Conservation (phyloP, 1,140 invertebrate genomes). For the Drosophila navojoa region DNA sequence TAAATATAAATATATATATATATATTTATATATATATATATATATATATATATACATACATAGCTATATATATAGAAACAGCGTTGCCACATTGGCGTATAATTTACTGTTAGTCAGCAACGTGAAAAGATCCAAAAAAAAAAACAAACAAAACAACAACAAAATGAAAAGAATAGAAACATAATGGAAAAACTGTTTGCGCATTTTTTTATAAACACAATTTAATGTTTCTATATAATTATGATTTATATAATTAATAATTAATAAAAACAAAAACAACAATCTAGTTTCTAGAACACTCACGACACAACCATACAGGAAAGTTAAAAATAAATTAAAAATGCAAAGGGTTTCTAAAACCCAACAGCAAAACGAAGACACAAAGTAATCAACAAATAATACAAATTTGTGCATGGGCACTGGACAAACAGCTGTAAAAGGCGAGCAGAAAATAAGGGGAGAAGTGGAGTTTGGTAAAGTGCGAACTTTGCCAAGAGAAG, state of each 20-base stretch:
- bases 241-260: constrained; percentile 76
- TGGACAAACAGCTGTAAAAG: constrained; percentile 30
- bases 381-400: not conserved
- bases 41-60: constrained; percentile 10
- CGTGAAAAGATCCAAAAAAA: constrained; percentile 53
- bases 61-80: constrained; percentile 36
- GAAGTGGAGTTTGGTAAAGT: constrained; percentile 9
- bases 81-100: constrained; percentile 64
- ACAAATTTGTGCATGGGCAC: constrained; percentile 16
- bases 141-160: constrained; percentile 8
- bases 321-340: constrained; percentile 40
- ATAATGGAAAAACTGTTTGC: constrained; percentile 34
- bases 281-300: constrained; percentile 59
- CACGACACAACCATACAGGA: constrained; percentile 49
- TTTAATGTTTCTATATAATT: constrained; percentile 68
- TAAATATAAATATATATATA: not conserved
- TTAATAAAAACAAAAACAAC: constrained; percentile 73
- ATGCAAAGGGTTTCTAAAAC: constrained; percentile 72
- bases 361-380: constrained; percentile 21
- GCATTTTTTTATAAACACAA: constrained; percentile 59
- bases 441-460: not conserved
- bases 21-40: too few species aligned
- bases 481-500: constrained; percentile 26
- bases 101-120: constrained; percentile 64
- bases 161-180: constrained; percentile 37